Percentiles rank a stretch among this genome's conserved stretches.
These are phyloP conservation scores for Cyanoderma ruficeps DNA, from an alignment of 2,113 vertebrate genomes.

Conservation along the genomic window DNA sequence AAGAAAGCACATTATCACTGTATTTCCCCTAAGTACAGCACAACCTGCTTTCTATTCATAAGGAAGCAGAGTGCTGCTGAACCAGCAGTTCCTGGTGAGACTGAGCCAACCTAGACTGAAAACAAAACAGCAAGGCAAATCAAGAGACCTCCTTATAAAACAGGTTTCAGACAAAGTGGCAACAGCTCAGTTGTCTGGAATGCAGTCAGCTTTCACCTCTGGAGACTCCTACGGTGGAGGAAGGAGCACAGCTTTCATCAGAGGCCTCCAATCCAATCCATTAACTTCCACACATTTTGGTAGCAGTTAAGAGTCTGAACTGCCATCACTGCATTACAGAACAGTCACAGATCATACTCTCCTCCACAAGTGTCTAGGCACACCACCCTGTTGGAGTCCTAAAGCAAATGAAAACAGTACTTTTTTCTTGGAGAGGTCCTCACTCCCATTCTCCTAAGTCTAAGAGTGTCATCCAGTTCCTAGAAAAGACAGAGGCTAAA, in stretches of 20 bases:
- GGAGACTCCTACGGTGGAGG: accelerated
- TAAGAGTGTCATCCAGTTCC: background rate
- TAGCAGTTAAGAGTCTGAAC: background rate
- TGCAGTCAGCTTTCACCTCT: background rate
- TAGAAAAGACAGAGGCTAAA: background rate
- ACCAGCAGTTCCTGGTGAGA: background rate
- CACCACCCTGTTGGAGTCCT: background rate
- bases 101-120: background rate
- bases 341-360: background rate
- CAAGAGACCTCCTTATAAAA: background rate
- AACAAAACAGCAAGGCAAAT: background rate
- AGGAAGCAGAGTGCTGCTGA: background rate
- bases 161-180: background rate
- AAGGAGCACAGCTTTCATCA: background rate
- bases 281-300: background rate
- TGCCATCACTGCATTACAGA: background rate
- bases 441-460: background rate
- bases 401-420: background rate
- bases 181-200: background rate
- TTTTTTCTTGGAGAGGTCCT: background rate
- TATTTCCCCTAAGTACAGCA: accelerated
- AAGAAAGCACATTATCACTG: background rate
- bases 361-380: accelerated
- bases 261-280: background rate
- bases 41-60: background rate